Conservation (phyloP, 2,888 invertebrate genomes). For the Napeogenes inachia region DNA sequence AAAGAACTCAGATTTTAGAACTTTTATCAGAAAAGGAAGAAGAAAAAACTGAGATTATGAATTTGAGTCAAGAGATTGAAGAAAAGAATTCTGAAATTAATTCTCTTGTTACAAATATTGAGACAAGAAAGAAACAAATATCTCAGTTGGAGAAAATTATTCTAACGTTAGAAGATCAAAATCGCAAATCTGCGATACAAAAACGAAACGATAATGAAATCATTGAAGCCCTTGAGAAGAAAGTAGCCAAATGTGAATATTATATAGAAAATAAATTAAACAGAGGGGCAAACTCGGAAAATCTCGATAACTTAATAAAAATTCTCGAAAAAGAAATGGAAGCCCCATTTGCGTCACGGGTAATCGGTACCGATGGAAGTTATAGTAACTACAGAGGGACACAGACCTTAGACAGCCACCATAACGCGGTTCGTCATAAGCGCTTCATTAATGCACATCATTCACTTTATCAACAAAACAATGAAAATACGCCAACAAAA, state of each 20-base stretch:
- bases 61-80: constrained; percentile 51
- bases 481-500: constrained; percentile 45
- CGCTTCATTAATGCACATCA: constrained; percentile 30
- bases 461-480: constrained; percentile 32
- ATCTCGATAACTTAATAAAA: constrained; percentile 61
- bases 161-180: constrained; percentile 59
- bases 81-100: constrained; percentile 61
- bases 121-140: constrained; percentile 39
- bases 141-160: constrained; percentile 62
- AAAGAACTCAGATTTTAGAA: constrained; percentile 51
- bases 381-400: constrained; percentile 1
- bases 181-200: constrained; percentile 43
- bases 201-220: constrained; percentile 53
- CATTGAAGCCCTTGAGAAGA: constrained; percentile 47
- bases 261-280: constrained; percentile 39
- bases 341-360: constrained; percentile 39
- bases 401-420: constrained; percentile 1
- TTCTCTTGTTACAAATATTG: constrained; percentile 41
- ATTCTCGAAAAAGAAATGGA: constrained; percentile 64
- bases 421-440: not conserved
- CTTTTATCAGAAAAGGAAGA: constrained; percentile 56
- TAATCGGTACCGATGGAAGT: constrained; percentile 29
- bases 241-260: constrained; percentile 47
- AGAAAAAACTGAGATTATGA: constrained; percentile 54
- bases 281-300: constrained; percentile 45